A percentile compares a stretch with the other conserved stretches of the same genome.
Conservation (phyloP, 2,888 invertebrate species). For the Leucoptera coffeella region DNA sequence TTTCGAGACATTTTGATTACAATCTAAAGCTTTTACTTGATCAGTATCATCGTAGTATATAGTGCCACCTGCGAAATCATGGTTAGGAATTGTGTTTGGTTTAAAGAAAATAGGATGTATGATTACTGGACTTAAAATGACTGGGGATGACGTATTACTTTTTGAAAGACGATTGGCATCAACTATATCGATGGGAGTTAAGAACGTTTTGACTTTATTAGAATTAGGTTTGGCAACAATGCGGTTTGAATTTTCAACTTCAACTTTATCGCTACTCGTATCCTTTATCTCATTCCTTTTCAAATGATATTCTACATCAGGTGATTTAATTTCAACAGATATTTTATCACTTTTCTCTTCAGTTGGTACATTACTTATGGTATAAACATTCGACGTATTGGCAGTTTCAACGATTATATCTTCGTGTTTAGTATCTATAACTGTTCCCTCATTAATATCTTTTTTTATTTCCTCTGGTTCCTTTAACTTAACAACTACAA, state of each 20-base stretch:
- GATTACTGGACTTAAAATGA: conserved; percentile 32
- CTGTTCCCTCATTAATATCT: too few species aligned
- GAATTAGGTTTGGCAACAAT: too few species aligned
- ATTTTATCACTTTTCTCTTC: background rate
- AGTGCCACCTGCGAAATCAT: conserved; percentile 11
- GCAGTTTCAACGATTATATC: background rate
- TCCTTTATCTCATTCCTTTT: conserved; percentile 18
- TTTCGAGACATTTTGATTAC: conserved; percentile 7
- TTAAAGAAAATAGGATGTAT: conserved; percentile 29
- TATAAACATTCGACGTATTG: background rate
- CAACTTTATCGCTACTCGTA: background rate
- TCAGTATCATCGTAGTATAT: conserved; percentile 36
- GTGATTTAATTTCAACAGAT: background rate
- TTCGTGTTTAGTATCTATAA: too few species aligned
- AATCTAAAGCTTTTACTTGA: conserved; percentile 17
- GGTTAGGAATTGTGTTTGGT: conserved; percentile 9
- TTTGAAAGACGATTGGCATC: conserved; percentile 11
- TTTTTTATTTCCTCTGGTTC: background rate
- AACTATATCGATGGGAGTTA: conserved; percentile 23
- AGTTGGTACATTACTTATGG: background rate
- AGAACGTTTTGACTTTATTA: conserved; percentile 17
- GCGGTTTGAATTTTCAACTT: background rate
- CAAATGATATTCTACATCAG: conserved; percentile 28
- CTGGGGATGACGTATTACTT: conserved; percentile 14
- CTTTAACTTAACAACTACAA: background rate